Base-by-base conservation (phyloP, 1,140 invertebrate species). In the Aphelenchoides avenae region DNA sequence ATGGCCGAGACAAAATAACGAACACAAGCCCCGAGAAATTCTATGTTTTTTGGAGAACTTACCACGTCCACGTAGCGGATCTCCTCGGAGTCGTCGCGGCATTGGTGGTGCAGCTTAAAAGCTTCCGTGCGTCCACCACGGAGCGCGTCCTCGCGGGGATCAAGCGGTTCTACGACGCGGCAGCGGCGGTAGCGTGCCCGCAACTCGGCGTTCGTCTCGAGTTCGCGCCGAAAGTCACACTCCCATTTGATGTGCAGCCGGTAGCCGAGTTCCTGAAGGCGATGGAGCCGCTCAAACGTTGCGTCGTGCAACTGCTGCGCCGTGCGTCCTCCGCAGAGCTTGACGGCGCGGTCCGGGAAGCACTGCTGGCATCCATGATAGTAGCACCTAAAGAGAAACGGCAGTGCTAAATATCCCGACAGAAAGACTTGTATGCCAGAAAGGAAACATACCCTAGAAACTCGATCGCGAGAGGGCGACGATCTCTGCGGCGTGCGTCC, bases 101-200 rank as follows among this genome's bases (percentile, higher is more conserved):
- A 52, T 29, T 29, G n/a, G 43, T 52, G 47, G 15, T 54, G 46
- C 2, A 52, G 18, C n/a, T 47, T 54, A 15, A 52, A 52, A 15
- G 51, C 39, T 22, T 52, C 48, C 5, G 47, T 53, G n/a, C 51
- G 5, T n/a, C 51, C 51, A 0, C 51, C 51, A 2, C 48, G 2
- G 9, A 52, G 22, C 5, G 29, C 30, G n/a, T 52, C 48, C 20
- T 52, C 47, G 0, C 51, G 27, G 9, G 47, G 47, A 20, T 52
- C 51, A 24, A 52, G 6, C 2, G 51, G 51, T 1, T 29, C 3
- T 1, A 44, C 37, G 18, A 24, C 30, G 15, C 20, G 30, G n/a
- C 15, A 20, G 4, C 33, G 24, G 4, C 11, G 34, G 13, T 30
- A 52, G 31, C 29, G 7, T 2, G 20, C 5, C 3, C 31, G 30